These are phyloP conservation scores for Marcusenius ussheri DNA, from an alignment of 2,113 vertebrate genomes.

Conservation along the genomic window DNA sequence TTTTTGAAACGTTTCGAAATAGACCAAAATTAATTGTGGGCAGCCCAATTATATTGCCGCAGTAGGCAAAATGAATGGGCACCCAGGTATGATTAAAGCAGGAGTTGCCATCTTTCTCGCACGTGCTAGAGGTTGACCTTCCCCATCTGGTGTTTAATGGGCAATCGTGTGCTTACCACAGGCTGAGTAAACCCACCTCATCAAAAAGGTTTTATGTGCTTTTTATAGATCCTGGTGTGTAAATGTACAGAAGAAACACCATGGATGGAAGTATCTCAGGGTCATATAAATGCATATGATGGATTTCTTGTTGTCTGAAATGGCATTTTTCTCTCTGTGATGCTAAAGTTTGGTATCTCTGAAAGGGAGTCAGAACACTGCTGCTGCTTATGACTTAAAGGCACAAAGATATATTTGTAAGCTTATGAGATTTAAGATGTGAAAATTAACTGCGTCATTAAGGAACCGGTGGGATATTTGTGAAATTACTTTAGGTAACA, in stretches of 20 bases:
- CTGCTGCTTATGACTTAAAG: background rate
- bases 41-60: background rate
- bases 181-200: background rate
- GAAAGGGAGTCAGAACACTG: background rate
- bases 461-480: background rate
- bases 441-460: background rate
- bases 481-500: background rate
- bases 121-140: background rate
- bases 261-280: background rate
- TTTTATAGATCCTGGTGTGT: background rate
- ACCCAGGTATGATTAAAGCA: background rate
- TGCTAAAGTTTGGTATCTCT: background rate
- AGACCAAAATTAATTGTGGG: background rate
- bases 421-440: background rate
- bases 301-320: background rate
- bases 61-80: background rate
- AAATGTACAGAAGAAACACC: background rate
- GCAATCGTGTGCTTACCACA: background rate
- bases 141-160: constrained; percentile 4
- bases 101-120: background rate
- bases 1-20: constrained; percentile 4
- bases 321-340: background rate
- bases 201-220: background rate
- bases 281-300: background rate
- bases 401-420: background rate